A percentile compares a stretch with the other conserved stretches of the same genome.
phyloP scores from a whole-genome alignment of 2,888 invertebrate species.

The Monochamus alternatus region DNA sequence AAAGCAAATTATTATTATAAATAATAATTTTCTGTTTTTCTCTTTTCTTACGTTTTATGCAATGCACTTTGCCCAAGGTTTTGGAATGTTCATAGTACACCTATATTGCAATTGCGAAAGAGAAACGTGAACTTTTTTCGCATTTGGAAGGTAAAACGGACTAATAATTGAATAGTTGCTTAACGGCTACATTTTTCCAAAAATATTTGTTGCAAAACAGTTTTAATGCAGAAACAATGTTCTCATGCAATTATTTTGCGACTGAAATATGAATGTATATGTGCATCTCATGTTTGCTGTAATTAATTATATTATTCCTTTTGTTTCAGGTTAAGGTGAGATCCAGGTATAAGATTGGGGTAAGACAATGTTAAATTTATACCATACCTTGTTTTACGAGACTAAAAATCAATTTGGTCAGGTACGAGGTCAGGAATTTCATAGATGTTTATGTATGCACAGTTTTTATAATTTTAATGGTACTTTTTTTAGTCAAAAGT shows the following conservation, averaged over 20 bases:
- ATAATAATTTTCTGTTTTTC: not conserved
- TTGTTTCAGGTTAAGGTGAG: constrained; percentile 18
- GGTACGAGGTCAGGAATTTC: too few species aligned
- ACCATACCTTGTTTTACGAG: not conserved
- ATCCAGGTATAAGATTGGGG: not conserved
- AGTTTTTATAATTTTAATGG: too few species aligned
- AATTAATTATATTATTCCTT: not conserved
- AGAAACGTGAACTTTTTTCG: constrained; percentile 7
- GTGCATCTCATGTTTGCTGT: not conserved
- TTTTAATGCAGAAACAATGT: too few species aligned
- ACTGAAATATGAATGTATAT: not conserved
- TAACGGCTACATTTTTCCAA: not conserved
- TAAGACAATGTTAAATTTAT: not conserved
- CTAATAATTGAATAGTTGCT: not conserved
- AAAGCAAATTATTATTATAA: not conserved
- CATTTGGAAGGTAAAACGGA: not conserved
- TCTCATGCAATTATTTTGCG: not conserved
- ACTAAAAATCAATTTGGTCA: not conserved
- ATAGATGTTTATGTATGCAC: too few species aligned
- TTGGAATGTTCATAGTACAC: not conserved
- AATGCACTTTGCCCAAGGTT: constrained; percentile 7
- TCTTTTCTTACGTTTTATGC: not conserved
- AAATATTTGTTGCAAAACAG: too few species aligned
- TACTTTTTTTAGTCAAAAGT: too few species aligned
- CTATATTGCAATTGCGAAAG: not conserved